These are phyloP conservation scores for Cephus nigrinus DNA, from an alignment of 2,888 invertebrate species.

Conservation along the genomic window DNA sequence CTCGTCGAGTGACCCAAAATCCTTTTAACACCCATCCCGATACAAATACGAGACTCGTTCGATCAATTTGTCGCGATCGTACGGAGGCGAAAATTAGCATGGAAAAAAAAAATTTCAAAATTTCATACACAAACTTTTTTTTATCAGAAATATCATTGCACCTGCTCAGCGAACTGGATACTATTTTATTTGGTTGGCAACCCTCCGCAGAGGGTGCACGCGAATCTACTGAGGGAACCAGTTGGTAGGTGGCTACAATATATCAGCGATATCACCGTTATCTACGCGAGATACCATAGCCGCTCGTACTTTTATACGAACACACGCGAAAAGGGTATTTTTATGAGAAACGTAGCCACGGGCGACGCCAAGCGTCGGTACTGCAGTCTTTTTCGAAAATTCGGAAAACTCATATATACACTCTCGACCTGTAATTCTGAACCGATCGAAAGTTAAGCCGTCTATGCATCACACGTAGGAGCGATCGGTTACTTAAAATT, in stretches of 20 bases:
- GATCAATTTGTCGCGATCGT: not conserved
- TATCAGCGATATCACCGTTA: slow-evolving; percentile 64
- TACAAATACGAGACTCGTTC: not conserved
- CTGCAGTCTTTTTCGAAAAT: not conserved
- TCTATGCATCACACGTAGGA: not conserved
- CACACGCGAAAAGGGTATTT: slow-evolving; percentile 57
- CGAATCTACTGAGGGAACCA: slow-evolving; percentile 6
- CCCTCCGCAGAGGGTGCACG: not conserved
- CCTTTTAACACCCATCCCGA: not conserved
- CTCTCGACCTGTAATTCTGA: not conserved
- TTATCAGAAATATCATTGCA: not conserved
- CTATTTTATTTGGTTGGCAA: slow-evolving; percentile 1
- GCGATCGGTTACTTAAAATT: not conserved
- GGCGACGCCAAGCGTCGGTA: slow-evolving; percentile 2
- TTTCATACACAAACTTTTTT: not conserved
- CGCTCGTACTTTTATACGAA: slow-evolving; percentile 42
- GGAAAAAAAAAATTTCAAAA: not conserved
- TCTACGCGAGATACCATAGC: slow-evolving; percentile 49
- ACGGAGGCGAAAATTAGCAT: not conserved
- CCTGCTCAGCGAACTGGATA: not conserved
- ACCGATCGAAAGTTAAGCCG: not conserved
- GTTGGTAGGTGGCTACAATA: slow-evolving; percentile 42
- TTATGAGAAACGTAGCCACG: slow-evolving; percentile 57
- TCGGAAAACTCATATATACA: not conserved
- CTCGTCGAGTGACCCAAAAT: not conserved